Percentiles rank a stretch among this genome's conserved stretches.
phyloP scores from a whole-genome alignment of 1,140 invertebrate genomes.

The Uloborus diversus region DNA sequence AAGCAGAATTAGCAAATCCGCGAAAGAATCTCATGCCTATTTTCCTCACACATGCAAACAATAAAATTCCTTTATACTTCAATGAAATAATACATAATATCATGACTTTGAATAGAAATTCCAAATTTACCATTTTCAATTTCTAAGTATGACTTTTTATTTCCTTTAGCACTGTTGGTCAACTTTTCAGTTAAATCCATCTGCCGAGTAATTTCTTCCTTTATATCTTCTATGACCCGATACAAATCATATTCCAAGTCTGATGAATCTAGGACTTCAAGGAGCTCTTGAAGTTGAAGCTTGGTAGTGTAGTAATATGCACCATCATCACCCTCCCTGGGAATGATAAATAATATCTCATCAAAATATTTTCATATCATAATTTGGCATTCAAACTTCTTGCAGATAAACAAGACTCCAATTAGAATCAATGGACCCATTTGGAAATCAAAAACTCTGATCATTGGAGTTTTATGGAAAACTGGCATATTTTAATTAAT shows the following conservation, averaged over 20 bases:
- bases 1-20: slow-evolving; percentile 32
- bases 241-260: slow-evolving; percentile 87
- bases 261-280: slow-evolving; percentile 77
- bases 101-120: too few species aligned
- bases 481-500: too few species aligned
- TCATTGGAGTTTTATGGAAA: too few species aligned
- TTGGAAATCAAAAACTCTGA: too few species aligned
- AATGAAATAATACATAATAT: slow-evolving; percentile 19
- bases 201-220: slow-evolving; percentile 89
- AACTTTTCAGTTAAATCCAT: slow-evolving; percentile 92
- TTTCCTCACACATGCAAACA: too few species aligned
- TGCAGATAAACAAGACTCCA: too few species aligned
- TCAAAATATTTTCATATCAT: too few species aligned
- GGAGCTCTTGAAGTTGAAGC: slow-evolving; percentile 82
- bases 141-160: slow-evolving; percentile 89
- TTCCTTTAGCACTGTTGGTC: slow-evolving; percentile 85
- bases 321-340: slow-evolving; percentile 81
- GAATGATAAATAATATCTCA: too few species aligned
- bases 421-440: too few species aligned
- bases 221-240: slow-evolving; percentile 81
- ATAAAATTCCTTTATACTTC: too few species aligned
- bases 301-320: slow-evolving; percentile 88
- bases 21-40: too few species aligned
- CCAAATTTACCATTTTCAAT: slow-evolving; percentile 79
- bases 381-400: too few species aligned